Percentiles rank a stretch among this genome's conserved stretches.
These are phyloP conservation scores for Trisateles emortualis DNA, from an alignment of 2,888 invertebrate genomes.

Conservation along the genomic window DNA sequence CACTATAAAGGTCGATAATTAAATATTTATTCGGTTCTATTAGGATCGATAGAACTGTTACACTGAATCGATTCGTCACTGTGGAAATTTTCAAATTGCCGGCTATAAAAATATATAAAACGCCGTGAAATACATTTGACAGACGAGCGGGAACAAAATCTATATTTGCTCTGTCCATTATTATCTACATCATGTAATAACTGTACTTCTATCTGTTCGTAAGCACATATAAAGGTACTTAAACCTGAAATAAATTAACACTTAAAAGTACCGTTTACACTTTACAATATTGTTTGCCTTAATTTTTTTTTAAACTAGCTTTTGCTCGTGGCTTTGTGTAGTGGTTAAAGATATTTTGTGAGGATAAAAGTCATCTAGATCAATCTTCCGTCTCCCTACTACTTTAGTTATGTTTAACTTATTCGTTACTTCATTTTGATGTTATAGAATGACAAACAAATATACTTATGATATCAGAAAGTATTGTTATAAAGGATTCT, in stretches of 20 bases:
- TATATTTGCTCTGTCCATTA: conserved; percentile 67
- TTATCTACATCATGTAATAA: conserved; percentile 16
- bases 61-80: conserved; percentile 78
- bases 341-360: too few relatives aligned
- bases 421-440: too few relatives aligned
- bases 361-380: too few relatives aligned
- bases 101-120: conserved; percentile 62
- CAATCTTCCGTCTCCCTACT: too few relatives aligned
- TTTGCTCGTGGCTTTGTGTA: too few relatives aligned
- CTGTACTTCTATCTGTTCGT: conserved; percentile 26
- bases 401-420: too few relatives aligned
- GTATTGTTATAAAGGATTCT: too few relatives aligned
- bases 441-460: too few relatives aligned
- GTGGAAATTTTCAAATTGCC: conserved; percentile 77
- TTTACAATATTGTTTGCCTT: conserved; percentile 17
- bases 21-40: conserved; percentile 84
- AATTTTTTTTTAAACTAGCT: too few relatives aligned
- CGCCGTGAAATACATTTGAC: conserved; percentile 79
- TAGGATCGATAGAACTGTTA: conserved; percentile 75
- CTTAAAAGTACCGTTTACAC: conserved; percentile 17
- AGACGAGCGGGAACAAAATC: conserved; percentile 66
- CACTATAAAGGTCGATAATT: conserved; percentile 79
- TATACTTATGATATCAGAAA: too few relatives aligned
- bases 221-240: conserved; percentile 4
- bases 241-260: conserved; percentile 7